Conservation (phyloP, 2,113 vertebrate species). For the Cynopterus brachyotis region DNA sequence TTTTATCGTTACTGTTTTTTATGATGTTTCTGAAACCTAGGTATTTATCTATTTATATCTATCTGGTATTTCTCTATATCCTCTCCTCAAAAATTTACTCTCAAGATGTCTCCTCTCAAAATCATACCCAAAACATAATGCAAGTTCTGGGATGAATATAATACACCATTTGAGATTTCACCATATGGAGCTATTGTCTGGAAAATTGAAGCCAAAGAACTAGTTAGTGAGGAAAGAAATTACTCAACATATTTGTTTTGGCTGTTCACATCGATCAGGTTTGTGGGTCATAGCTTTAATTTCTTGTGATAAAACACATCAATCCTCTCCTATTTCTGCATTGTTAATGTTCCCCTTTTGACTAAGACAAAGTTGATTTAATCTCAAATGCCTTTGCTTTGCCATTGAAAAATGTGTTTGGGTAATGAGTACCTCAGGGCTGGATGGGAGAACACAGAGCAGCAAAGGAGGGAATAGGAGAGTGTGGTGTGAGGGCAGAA, state of each 20-base stretch:
- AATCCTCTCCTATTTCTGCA: background rate
- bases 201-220: constrained; percentile 26
- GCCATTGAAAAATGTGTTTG: background rate
- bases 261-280: background rate
- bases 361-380: constrained; percentile 34
- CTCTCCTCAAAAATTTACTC: background rate
- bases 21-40: constrained; percentile 33
- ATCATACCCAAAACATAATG: background rate
- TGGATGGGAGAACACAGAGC: background rate
- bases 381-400: background rate
- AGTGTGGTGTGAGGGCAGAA: background rate
- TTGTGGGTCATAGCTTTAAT: constrained; percentile 42
- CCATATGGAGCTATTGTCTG: background rate
- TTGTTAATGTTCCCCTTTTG: background rate
- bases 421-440: background rate
- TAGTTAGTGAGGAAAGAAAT: constrained; percentile 27
- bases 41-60: constrained; percentile 11
- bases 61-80: background rate
- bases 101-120: constrained; percentile 29
- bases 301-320: constrained; percentile 42
- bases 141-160: constrained; percentile 17
- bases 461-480: background rate
- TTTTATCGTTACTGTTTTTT: constrained; percentile 28
- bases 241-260: constrained; percentile 35
- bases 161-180: background rate